Evolutionary conservation across 2,113 vertebrate species (phyloP), one percentile per base, ranked within the genome.

Genomic region (Microcebus lehilahytsara): DNA sequence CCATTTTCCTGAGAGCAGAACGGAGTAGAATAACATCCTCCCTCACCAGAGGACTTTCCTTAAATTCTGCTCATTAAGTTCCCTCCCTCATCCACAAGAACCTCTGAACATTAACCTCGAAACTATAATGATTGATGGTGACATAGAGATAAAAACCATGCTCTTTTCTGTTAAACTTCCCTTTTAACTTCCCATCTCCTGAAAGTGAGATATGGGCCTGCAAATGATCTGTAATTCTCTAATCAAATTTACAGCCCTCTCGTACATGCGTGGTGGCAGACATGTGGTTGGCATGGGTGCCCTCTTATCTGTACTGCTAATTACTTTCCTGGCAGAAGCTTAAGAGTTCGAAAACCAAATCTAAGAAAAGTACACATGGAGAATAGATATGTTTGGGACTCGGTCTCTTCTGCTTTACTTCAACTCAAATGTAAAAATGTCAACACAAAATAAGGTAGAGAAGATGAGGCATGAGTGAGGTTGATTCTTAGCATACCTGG

Each of bases 271-370:
- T 37, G 53, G 89, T 37, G 77, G 78, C 69, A 96, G 72, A 81
- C 71, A 46, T 10, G 60, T 49, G 40, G 25, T 77, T 90, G 22
- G 30, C 85, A 62, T 75, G 91, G 91, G 60, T 89, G 85, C 85
- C 25, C 49, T 94, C 87, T 97, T 96, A 97, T 90, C 92, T 89
- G 83, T 16, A 23, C 30, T 72, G 84, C 81, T 97, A 93, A 98
- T 97, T 96, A 96, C 83, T 95, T 89, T 97, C 25, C n/a, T 96
- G 93, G 71, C 93, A 97, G 60, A 74, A 22, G 30, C 17, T 88
- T 37, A n/a, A 60, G n/a, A 49, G 95, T 75, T 96, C 85, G 56
- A 86, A 98, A 97, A 81, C 5, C 37, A 85, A 92, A 92, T 85
- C 67, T 71, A 93, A 87, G 62, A 46, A 86, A 93, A 92, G 17